A percentile compares a stretch with the other conserved stretches of the same genome.
phyloP scores from a whole-genome alignment of 2,797 vertebrate genomes.

The Phoeniculus purpureus region DNA sequence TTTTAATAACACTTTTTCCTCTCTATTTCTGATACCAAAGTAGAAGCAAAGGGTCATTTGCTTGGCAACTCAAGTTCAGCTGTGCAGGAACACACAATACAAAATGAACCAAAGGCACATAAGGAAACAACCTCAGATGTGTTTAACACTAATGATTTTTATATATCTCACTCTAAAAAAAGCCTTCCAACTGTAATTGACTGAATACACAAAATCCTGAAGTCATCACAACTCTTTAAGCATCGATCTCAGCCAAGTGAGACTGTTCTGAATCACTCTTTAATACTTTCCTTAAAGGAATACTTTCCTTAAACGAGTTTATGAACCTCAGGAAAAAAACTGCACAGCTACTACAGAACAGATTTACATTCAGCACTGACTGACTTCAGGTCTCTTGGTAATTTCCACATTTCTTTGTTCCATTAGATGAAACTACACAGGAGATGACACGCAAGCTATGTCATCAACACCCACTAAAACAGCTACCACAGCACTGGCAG shows the following conservation, averaged over 20 bases:
- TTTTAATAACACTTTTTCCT: background rate
- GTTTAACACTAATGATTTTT: background rate
- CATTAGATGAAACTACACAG: background rate
- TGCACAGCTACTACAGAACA: background rate
- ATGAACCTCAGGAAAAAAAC: slow-evolving; percentile 17
- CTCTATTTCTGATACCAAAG: background rate
- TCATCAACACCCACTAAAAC: background rate
- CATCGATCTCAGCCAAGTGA: background rate
- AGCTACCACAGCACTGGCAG: background rate
- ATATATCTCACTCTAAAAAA: background rate
- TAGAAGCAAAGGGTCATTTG: background rate
- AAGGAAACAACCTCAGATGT: background rate
- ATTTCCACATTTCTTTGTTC: background rate
- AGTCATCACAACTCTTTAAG: background rate
- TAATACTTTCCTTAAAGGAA: slow-evolving; percentile 29
- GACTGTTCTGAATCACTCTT: background rate
- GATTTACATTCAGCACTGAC: background rate
- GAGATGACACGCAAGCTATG: background rate
- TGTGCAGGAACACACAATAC: background rate
- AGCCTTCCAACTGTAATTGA: background rate
- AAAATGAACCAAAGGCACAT: background rate
- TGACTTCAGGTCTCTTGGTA: background rate
- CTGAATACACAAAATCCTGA: background rate
- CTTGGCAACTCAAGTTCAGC: background rate
- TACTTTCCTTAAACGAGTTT: slow-evolving; percentile 6